phyloP scores from a whole-genome alignment of 2,888 invertebrate species.

The Phyllotreta cruciferae region DNA sequence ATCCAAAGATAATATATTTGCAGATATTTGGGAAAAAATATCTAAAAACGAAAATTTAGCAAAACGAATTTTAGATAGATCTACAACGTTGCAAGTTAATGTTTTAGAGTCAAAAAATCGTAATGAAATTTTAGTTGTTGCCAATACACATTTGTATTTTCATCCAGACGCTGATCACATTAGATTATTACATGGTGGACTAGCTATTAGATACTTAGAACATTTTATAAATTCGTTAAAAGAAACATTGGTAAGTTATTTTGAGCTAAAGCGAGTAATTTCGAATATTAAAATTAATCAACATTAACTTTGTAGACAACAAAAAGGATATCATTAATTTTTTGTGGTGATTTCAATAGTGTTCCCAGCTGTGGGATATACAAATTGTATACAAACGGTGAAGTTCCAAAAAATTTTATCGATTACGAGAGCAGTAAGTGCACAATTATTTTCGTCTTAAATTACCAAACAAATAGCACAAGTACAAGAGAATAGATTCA shows the following conservation, averaged over 20 bases:
- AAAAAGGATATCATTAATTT: conserved; percentile 70
- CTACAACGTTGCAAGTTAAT: conserved; percentile 71
- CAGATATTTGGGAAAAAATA: conserved; percentile 68
- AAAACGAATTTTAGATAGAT: conserved; percentile 67
- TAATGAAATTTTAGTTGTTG: conserved; percentile 67
- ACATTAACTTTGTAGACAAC: conserved; percentile 45
- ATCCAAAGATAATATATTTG: conserved; percentile 62
- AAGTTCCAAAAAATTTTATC: conserved; percentile 67
- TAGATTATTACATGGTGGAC: conserved; percentile 82
- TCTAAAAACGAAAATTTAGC: conserved; percentile 65
- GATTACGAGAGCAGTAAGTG: conserved; percentile 84
- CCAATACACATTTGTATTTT: conserved; percentile 93
- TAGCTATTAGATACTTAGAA: conserved; percentile 74
- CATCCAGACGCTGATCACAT: conserved; percentile 92
- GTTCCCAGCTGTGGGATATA: conserved; percentile 85
- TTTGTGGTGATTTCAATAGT: conserved; percentile 96
- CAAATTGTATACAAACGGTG: conserved; percentile 76
- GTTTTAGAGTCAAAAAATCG: conserved; percentile 65
- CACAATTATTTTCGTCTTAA: conserved; percentile 10
- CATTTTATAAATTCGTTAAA: conserved; percentile 62
- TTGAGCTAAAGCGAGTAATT: neutral
- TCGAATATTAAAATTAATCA: conserved; percentile 5
- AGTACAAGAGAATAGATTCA: neutral
- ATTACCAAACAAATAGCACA: no score
- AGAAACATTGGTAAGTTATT: conserved; percentile 49